Base-by-base conservation (phyloP, 2,888 invertebrate species). In the Eilema griseolum region DNA sequence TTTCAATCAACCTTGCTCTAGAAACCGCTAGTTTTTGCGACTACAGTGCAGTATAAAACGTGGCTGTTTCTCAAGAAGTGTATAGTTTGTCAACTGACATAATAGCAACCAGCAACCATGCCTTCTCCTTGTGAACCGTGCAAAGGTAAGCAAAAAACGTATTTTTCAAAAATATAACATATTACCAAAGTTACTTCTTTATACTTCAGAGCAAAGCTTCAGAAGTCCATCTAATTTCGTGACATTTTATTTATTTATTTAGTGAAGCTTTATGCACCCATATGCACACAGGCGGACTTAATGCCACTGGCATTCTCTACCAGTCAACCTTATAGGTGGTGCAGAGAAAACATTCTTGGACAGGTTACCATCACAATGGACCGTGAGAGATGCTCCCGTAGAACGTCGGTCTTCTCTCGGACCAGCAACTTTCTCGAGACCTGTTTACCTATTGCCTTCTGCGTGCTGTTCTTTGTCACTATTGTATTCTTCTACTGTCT, bases 41-140 rank as follows among this genome's bases (percentile, higher is more conserved):
- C 66, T 64, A 52, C 33, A 74, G 71, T 71, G 68, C 67, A 73
- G 87, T 93, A 94, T 94, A 93, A 89, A 94, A 87, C 85, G 76
- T 82, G 71, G 72, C 41, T 33, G 66, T 33, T 56, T 63, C 41
- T 65, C 61, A 61, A 69, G 59, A 26, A 20, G 72, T 67, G 74
- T 78, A 89, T 86, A 92, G 89, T 91, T 82, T 76, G 70, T 74
- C 74, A 78, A 75, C 75, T 70, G 71, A 66, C 69, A 52, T 65
- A 80, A 70, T 79, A 76, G 61, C 74, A 79, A 69, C 80, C 62
- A 66, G 74, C 80, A 82, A 71, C 70, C 96, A 28, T 96, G 96
- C 96, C 96, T 83, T 90, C 95, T 71, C 96, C 96, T 61, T 96
- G 96, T 86, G 96, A 96, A 87, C 93, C 95, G 71, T 96, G 96